phyloP scores from a whole-genome alignment of 2,113 vertebrate species.

The Acanthochromis polyacanthus region DNA sequence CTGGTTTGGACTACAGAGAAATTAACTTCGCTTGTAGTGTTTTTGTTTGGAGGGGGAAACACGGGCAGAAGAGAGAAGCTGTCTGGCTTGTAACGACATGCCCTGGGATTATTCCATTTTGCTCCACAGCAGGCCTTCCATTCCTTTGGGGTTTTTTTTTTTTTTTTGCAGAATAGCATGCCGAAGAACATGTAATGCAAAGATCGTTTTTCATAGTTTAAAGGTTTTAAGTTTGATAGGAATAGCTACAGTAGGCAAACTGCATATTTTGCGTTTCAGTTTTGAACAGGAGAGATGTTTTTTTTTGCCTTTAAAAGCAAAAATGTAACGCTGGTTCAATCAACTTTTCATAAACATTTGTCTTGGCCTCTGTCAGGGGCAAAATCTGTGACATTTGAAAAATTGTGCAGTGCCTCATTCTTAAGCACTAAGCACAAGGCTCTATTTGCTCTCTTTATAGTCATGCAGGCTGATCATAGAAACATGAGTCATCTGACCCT shows the following conservation, averaged over 20 bases:
- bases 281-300: neutral
- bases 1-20: conserved; percentile 61
- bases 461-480: conserved; percentile 77
- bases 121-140: conserved; percentile 63
- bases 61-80: conserved; percentile 54
- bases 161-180: conserved; percentile 25
- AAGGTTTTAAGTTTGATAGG: neutral
- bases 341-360: conserved; percentile 10
- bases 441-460: conserved; percentile 80
- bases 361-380: conserved; percentile 24
- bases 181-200: conserved; percentile 32
- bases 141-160: too few relatives aligned
- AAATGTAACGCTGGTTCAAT: neutral
- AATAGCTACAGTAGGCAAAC: neutral
- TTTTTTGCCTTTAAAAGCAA: conserved; percentile 17
- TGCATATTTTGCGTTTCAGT: neutral
- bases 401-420: conserved; percentile 58
- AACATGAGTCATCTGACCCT: conserved; percentile 83
- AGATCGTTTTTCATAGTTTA: conserved; percentile 10
- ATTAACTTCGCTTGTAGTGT: conserved; percentile 58
- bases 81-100: conserved; percentile 78
- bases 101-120: conserved; percentile 74
- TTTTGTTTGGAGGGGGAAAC: conserved; percentile 61
- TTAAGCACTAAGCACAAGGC: conserved; percentile 60
- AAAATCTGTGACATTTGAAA: conserved; percentile 32